Conservation (phyloP, 2,888 invertebrate genomes). For the Hirudinaria manillensis region DNA sequence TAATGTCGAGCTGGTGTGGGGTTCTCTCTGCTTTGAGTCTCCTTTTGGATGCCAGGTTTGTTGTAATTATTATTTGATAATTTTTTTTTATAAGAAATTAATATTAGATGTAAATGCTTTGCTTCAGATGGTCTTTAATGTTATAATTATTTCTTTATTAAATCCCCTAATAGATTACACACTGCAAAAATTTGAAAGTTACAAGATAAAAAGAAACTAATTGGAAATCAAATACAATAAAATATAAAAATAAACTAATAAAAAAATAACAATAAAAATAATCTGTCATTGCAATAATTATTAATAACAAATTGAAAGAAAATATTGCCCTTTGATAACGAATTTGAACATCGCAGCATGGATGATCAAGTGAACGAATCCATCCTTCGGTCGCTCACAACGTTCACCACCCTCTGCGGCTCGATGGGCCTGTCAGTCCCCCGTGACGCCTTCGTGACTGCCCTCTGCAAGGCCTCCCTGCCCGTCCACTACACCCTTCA, state of each 20-base stretch:
- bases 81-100: background rate
- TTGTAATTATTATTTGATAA: background rate
- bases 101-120: background rate
- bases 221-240: too few relatives aligned
- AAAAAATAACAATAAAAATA: background rate
- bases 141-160: too few relatives aligned
- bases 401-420: constrained; percentile 81
- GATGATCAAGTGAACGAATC: constrained; percentile 87
- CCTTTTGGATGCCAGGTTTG: constrained; percentile 77
- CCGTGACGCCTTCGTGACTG: constrained; percentile 86
- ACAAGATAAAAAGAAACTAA: too few relatives aligned
- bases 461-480: constrained; percentile 89
- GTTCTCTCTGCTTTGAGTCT: constrained; percentile 83
- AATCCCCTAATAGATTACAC: too few relatives aligned
- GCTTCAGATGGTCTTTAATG: too few relatives aligned
- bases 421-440: constrained; percentile 70
- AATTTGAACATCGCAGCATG: constrained; percentile 60
- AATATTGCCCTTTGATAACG: background rate
- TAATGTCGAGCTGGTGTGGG: constrained; percentile 92
- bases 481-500: constrained; percentile 90
- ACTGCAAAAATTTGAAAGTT: too few relatives aligned
- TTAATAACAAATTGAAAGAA: background rate
- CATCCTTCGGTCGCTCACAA: constrained; percentile 83
- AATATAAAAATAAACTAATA: background rate
- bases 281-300: background rate